phyloP scores from a whole-genome alignment of 2,797 vertebrate genomes.

The Cossypha caffra region DNA sequence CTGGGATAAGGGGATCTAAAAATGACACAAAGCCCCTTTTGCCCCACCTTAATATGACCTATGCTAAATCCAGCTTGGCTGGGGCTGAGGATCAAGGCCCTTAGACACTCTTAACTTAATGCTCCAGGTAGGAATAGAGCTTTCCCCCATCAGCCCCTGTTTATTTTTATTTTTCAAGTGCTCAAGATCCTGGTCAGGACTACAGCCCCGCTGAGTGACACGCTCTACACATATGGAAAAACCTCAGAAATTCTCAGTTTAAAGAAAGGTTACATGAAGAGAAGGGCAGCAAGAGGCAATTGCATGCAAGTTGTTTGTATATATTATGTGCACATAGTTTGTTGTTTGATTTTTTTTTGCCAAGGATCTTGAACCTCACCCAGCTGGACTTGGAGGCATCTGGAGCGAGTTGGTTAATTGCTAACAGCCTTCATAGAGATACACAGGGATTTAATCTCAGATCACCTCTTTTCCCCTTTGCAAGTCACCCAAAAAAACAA shows the following conservation, averaged over 20 bases:
- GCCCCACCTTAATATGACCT: conserved; percentile 48
- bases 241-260: not conserved
- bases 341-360: not conserved
- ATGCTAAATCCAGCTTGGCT: conserved; percentile 62
- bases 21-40: conserved; percentile 61
- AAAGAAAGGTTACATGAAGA: not conserved
- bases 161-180: conserved; percentile 29
- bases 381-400: conserved; percentile 2
- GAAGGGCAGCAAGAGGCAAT: not conserved
- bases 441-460: not conserved
- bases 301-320: not conserved
- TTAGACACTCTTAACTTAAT: conserved; percentile 65
- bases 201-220: not conserved
- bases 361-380: conserved; percentile 18
- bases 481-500: not conserved
- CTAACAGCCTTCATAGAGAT: conserved; percentile 6
- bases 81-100: conserved; percentile 54
- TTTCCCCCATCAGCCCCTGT: not conserved
- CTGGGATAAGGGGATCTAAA: conserved; percentile 60
- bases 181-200: not conserved
- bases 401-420: not conserved
- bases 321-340: not conserved
- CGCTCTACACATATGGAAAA: not conserved
- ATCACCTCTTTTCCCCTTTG: conserved; percentile 18
- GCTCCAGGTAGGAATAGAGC: conserved; percentile 46